Evolutionary conservation across 2,113 vertebrate species (phyloP), one percentile per base, ranked within the genome.

Genomic region (Ciconia boyciana): DNA sequence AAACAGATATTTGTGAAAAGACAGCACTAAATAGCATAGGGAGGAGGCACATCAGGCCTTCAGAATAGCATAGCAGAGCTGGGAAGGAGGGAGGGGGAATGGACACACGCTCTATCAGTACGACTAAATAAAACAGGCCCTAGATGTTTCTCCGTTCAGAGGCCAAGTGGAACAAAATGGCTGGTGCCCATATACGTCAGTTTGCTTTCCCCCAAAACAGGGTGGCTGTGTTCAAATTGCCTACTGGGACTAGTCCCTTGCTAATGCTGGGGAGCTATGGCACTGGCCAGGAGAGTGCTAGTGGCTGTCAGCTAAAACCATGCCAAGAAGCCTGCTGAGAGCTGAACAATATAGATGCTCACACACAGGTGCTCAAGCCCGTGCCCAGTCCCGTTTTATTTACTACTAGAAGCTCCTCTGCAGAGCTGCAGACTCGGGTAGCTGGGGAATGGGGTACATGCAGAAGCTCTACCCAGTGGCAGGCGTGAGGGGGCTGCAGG

Each of bases 1-100:
- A 95, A 95, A 1, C 68, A 95, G 88, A 48, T 96, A 96, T 89
- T 93, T 90, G 71, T 90, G 76, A 93, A 92, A 94, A 95, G 72
- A 39, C 43, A 90, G 64, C 68, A 54, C 60, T 90, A 90, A 96
- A 90, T 25, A 76, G 70, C 78, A n/a, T 1, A 49, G 54, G 9
- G 18, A 70, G 76, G 76, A 92, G 39, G 80, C 62, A 89, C 54
- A 54, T 11, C 39, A 93, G 87, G 75, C 70, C 92, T 95, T 77
- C 75, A 62, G 72, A 90, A 91, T 3, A 80, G 84, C 81, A 87
- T 16, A 84, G 87, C 60, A 58, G 34, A 51, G 43, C 55, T 87
- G 76, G 49, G 78, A 88, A 84, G 49, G 70, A 85, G 32, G 80
- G 65, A 89, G 26, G 21, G 14, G 1, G 2, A 64, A 72, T 26